Percentiles rank a stretch among this genome's conserved stretches.
Evolutionary conservation across 2,797 vertebrate species (phyloP).

Genomic region (Rhincodon typus): DNA sequence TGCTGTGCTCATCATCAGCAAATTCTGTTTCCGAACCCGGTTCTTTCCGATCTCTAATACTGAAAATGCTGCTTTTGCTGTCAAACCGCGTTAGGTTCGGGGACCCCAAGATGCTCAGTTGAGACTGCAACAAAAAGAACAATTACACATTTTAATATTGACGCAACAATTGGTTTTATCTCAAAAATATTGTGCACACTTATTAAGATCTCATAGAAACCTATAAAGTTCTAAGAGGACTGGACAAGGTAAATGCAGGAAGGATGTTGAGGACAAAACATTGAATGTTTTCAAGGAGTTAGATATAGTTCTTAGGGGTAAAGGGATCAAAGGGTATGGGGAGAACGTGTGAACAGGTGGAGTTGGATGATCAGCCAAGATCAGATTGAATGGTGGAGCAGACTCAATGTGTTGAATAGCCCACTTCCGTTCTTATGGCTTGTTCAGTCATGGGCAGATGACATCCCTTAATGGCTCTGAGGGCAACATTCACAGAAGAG

Average conservation of each 20-base stretch:
- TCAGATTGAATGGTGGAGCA: too few relatives aligned
- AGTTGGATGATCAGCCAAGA: too few relatives aligned
- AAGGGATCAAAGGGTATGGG: too few relatives aligned
- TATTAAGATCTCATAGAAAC: not conserved
- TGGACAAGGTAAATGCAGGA: too few relatives aligned
- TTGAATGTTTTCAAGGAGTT: too few relatives aligned
- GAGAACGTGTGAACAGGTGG: too few relatives aligned
- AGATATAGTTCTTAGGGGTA: too few relatives aligned
- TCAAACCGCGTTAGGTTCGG: conserved; percentile 94
- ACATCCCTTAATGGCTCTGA: not conserved
- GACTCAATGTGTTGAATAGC: too few relatives aligned
- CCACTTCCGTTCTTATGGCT: not conserved
- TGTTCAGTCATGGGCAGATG: not conserved
- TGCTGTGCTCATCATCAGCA: conserved; percentile 95
- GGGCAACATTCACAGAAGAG: not conserved
- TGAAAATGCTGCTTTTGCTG: conserved; percentile 98
- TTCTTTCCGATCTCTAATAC: conserved; percentile 85
- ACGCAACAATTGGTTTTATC: not conserved
- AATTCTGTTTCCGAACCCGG: conserved; percentile 94
- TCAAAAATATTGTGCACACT: not conserved
- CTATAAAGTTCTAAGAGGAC: too few relatives aligned
- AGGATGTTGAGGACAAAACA: too few relatives aligned
- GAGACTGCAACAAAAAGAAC: conserved; percentile 63
- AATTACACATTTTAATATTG: not conserved
- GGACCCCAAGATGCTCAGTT: conserved; percentile 93